Evolutionary conservation across 2,888 invertebrate species (phyloP), one percentile per base, ranked within the genome.

Genomic region (Lutraria lutraria): DNA sequence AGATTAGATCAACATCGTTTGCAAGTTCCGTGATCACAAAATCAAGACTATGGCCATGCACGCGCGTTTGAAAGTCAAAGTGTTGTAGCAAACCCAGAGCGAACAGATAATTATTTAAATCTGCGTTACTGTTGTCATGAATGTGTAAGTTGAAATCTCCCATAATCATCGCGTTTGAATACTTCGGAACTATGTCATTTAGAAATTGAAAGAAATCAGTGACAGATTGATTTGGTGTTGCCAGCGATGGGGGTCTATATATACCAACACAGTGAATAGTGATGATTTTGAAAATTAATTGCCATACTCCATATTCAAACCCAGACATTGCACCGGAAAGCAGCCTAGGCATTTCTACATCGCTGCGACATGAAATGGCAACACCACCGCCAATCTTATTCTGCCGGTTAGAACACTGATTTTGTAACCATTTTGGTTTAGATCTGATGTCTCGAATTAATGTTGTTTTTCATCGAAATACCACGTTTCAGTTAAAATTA

Each of bases 11-110:
- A n/a, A n/a, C n/a, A n/a, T n/a, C n/a, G n/a, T n/a, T n/a, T n/a
- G n/a, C n/a, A n/a, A n/a, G n/a, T n/a, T n/a, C n/a, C n/a, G n/a
- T n/a, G n/a, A n/a, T n/a, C n/a, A n/a, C n/a, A n/a, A n/a, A n/a
- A n/a, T n/a, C n/a, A n/a, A 68, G 56, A 85, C 88, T 29, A 88
- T 88, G 81, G n/a, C 88, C 82, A 81, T 34, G 29, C 0, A 76
- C 25, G 54, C 85, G 82, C 4, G 88, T 88, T 2, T 53, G 31
- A 54, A 88, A 88, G 34, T 88, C 16, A 15, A 88, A 68, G 82
- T 88, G 88, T 56, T 88, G 72, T 34, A 54, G 16, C 31, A 85
- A 43, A 19, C 85, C 85, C 12, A 88, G 43, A 56, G 88, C 85
- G 29, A 12, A 13, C 31, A 88, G n/a, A 4, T 68, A 88, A 56